Evolutionary conservation across 2,888 invertebrate species (phyloP).

Genomic region (Heteromurus nitidus): DNA sequence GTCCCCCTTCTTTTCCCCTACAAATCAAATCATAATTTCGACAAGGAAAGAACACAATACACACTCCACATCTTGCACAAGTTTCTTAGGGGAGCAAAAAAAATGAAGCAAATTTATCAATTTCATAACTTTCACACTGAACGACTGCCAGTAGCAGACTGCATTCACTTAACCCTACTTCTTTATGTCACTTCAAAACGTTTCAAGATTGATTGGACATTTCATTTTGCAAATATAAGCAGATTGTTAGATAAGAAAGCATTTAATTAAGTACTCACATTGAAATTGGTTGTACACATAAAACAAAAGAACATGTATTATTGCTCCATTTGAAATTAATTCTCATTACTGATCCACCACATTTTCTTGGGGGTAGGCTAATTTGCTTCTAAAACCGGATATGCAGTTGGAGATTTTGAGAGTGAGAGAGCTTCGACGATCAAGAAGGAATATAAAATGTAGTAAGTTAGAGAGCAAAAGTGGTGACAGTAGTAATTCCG

Average conservation of each 20-base stretch:
- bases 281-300: background rate
- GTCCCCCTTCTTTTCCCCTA: too few species aligned
- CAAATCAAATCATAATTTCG: too few species aligned
- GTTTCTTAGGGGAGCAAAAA: too few species aligned
- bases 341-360: too few species aligned
- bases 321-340: background rate
- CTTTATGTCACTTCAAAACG: background rate
- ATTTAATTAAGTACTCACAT: background rate
- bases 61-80: background rate
- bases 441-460: background rate
- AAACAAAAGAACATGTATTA: too few species aligned
- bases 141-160: background rate
- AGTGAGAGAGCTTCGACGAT: conserved; percentile 1
- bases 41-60: too few species aligned
- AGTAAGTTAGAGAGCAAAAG: conserved; percentile 2
- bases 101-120: background rate
- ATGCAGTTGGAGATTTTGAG: conserved; percentile 12
- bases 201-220: conserved; percentile 6
- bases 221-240: background rate
- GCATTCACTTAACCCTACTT: background rate
- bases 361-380: background rate
- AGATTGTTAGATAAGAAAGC: background rate
- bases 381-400: conserved; percentile 29
- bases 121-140: conserved; percentile 15
- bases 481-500: too few species aligned